Evolutionary conservation across 2,797 vertebrate species (phyloP).

Genomic region (Borostomias antarcticus): DNA sequence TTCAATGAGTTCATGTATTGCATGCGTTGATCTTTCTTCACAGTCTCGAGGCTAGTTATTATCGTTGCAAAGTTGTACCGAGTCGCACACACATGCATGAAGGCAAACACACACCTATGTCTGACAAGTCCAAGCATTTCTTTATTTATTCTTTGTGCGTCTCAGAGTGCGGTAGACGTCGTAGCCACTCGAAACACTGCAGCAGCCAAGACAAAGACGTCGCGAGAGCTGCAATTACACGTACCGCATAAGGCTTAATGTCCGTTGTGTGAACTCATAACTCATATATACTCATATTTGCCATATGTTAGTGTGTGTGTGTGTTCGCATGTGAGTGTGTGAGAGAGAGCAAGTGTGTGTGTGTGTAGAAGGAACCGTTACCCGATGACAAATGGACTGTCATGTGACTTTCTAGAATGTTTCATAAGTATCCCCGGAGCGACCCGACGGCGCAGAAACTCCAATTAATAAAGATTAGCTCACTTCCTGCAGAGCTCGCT

Average conservation of each 20-base stretch:
- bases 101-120: too few relatives aligned
- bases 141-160: not conserved
- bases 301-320: not conserved
- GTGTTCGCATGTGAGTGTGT: not conserved
- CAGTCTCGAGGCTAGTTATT: not conserved
- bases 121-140: too few relatives aligned
- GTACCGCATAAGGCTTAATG: conserved; percentile 8
- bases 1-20: conserved; percentile 15
- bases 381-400: conserved; percentile 62
- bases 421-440: conserved; percentile 61
- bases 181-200: not conserved
- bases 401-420: conserved; percentile 57
- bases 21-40: conserved; percentile 8
- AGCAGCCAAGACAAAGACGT: conserved; percentile 25
- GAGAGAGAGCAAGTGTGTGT: not conserved
- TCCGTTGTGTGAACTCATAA: not conserved
- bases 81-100: not conserved
- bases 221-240: conserved; percentile 19
- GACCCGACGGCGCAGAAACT: conserved; percentile 53
- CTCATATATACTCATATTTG: too few relatives aligned
- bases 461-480: conserved; percentile 72
- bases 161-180: not conserved
- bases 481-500: conserved; percentile 50
- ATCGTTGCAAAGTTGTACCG: not conserved
- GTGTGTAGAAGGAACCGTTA: conserved; percentile 45